Evolutionary conservation across 1,140 invertebrate genomes (phyloP), one percentile per base, ranked within the genome.

Genomic region (Drosophila ohnishii): DNA sequence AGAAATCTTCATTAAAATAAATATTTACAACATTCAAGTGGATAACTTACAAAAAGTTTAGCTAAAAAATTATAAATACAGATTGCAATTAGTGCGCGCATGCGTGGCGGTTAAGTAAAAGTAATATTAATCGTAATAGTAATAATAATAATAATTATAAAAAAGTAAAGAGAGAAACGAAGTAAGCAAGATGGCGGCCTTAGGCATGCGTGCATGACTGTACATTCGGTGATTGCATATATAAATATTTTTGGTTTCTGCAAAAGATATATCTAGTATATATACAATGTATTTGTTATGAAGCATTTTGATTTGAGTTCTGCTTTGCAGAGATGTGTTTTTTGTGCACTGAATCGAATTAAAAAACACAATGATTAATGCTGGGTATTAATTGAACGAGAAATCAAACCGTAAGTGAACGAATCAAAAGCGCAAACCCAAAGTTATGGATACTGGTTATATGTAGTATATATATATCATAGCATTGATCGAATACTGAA

Each of bases 181-280:
- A 35, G 42, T 51, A 72, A 61, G 60, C 63, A 64, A 67, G 37
- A 67, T 82, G 79, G 62, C 63, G 39, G 50, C 58, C 56, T 32
- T 62, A 37, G 42, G 47, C 79, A 82, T 66, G 60, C 84, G 64
- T 83, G 80, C 84, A 59, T 76, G 44, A 66, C 62, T 80, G 80
- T 76, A 74, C 69, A 64, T 62, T 59, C 47, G 44, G 70, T 81
- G 57, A 50, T 48, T 10, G 40, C 28, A 39, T 16, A 73, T 73
- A 34, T 50, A 37, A 25, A 4, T 14, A 25, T n/a, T 22, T 34
- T 45, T n/a, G 9, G 40, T 39, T 42, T 64, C 30, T 47, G 67
- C 39, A 44, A 30, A 30, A 30, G 2, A 39, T 67, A 47, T n/a
- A 39, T 56, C 5, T 28, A 11, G 3, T 69, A 40, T 47, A 28